These are phyloP conservation scores for Dendroctonus ponderosae DNA, from an alignment of 1,140 invertebrate species.

Conservation along the genomic window DNA sequence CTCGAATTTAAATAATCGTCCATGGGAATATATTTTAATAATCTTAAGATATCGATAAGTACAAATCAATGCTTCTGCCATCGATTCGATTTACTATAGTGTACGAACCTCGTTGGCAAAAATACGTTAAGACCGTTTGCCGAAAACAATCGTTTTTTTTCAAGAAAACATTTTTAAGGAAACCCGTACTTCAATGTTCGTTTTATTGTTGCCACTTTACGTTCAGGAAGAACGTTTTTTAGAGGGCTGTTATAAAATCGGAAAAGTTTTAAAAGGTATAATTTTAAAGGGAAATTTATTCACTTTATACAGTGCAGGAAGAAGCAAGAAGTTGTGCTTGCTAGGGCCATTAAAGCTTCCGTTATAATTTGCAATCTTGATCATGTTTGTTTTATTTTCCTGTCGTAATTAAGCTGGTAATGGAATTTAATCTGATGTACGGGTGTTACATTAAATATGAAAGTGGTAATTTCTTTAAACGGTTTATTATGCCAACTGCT, in stretches of 20 bases:
- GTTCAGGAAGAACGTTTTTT: conserved; percentile 12
- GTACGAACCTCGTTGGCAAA: too few species aligned
- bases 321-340: conserved; percentile 27
- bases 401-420: conserved; percentile 24
- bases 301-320: conserved; percentile 16
- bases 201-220: conserved; percentile 19
- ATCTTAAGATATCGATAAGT: conserved; percentile 5
- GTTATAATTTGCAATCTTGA: conserved; percentile 27
- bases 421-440: conserved; percentile 30
- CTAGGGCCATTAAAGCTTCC: conserved; percentile 25
- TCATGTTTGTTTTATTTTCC: conserved; percentile 32
- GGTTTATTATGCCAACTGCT: conserved; percentile 3
- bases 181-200: conserved; percentile 11
- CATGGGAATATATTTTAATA: conserved; percentile 17
- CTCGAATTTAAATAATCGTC: conserved; percentile 20
- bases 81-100: too few species aligned
- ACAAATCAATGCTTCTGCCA: neutral
- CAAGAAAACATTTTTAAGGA: neutral
- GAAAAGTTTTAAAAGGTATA: conserved; percentile 24
- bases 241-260: conserved; percentile 4
- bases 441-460: conserved; percentile 27
- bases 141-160: too few species aligned
- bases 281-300: conserved; percentile 25
- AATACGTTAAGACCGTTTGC: too few species aligned
- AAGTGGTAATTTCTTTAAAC: conserved; percentile 7